Evolutionary conservation across 2,113 vertebrate genomes (phyloP), one percentile per base, ranked within the genome.

Genomic region (Nerophis ophidion): DNA sequence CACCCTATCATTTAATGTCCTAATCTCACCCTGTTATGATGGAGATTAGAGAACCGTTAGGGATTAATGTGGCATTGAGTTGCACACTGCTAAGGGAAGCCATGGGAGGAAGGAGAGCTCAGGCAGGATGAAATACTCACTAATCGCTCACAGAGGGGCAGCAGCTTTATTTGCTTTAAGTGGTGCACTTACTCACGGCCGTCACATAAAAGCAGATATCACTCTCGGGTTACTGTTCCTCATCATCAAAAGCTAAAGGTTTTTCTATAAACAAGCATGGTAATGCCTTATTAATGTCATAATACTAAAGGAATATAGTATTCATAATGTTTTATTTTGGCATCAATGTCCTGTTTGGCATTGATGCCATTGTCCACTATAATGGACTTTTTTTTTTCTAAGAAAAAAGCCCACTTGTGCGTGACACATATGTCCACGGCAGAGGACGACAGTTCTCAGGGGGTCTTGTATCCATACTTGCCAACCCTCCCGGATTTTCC

Each of bases 11-110:
- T 76, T 72, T 66, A 54, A 58, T 52, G 71, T 49, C 58, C 63
- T 80, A 78, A 85, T 87, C 81, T 72, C 48, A 54, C 44, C 66
- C 57, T 38, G 71, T 70, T 76, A 70, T 70, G 66, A 51, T 46
- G 26, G 61, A 77, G 73, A 80, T 83, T 84, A 83, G 71, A 72
- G 66, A 47, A 69, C 76, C 38, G 19, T 53, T 57, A 16, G 52
- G 68, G 79, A 78, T 80, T 81, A 81, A 71, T 72, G 70, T 46
- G 4, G 0, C 57, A 13, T 62, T 26, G 74, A 68, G 63, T 62
- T 61, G 63, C 57, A 61, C 62, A 49, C 17, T 61, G 51, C 66
- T 42, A 38, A 55, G 57, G 59, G 60, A 54, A 54, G 56, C 38
- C 1, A 14, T 17, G 61, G 57, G 52, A 14, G 58, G 35, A 74